Evolutionary conservation across 2,888 invertebrate genomes (phyloP), one percentile per base, ranked within the genome.

Genomic region (Chironomus tentans): DNA sequence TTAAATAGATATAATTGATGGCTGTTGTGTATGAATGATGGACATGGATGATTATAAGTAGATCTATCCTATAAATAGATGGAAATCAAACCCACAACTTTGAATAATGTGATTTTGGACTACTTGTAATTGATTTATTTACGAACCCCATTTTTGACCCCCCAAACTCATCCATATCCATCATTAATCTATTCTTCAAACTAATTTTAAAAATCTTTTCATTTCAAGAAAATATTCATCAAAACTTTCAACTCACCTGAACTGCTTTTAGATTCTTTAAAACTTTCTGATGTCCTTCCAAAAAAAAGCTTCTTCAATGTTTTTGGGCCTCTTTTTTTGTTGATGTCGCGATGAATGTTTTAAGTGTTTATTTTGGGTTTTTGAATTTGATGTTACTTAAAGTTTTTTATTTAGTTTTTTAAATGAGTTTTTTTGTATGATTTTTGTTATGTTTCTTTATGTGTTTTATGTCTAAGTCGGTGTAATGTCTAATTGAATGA

Each of bases 401-500:
- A 38, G 38, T 38, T 38, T 15, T 47, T 48, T 38, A n/a, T n/a
- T 21, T 22, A 4, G 7, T 15, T 12, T 18, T 65, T 65, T 65
- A 12, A 65, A 65, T 65, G 65, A 65, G 38, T 38, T 38, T 38
- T 65, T 65, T n/a, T 68, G 15, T 46, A 15, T 70, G 70, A 70
- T 47, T 70, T 48, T 28, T 68, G n/a, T 68, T 70, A 13, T 47
- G 21, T 70, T 46, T 70, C 12, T 50, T 70, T 70, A 28, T 38
- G 47, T 47, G 48, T 70, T 56, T 18, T 70, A 13, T 24, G 50
- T 71, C 56, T 71, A 71, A 56, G 71, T 71, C 71, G 71, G 71
- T 71, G 71, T 71, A 56, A 56, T 71, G 71, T 56, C 56, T 71
- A 72, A 72, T 72, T 72, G 22, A 62, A 62, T 72, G 24, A 62